Percentiles rank a stretch among this genome's conserved stretches.
These are phyloP conservation scores for Yponomeuta evonymella DNA, from an alignment of 2,888 invertebrate genomes.

Conservation along the genomic window DNA sequence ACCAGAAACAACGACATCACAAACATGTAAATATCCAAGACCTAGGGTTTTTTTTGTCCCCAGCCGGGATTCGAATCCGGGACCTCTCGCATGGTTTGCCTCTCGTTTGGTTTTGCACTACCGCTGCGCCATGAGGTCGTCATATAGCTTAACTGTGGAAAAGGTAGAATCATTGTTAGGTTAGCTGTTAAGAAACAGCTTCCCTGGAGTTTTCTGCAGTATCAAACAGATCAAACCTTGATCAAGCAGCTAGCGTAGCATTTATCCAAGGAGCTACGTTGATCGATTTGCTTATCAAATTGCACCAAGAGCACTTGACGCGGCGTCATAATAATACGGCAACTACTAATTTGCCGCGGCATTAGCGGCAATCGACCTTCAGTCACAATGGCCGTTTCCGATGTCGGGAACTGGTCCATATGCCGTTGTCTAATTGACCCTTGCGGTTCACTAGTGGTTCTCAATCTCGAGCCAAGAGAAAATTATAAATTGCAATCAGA, in stretches of 20 bases:
- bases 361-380: constrained; percentile 53
- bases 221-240: not conserved
- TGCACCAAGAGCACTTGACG: constrained; percentile 8
- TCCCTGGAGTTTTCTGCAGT: too few relatives aligned
- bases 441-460: not conserved
- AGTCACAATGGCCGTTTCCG: constrained; percentile 36
- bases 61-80: too few relatives aligned
- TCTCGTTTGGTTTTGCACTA: too few relatives aligned
- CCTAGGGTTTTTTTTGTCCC: too few relatives aligned
- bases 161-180: too few relatives aligned
- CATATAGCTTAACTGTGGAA: too few relatives aligned
- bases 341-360: constrained; percentile 48
- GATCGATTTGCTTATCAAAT: constrained; percentile 3
- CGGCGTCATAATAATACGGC: constrained; percentile 16
- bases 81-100: too few relatives aligned
- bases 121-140: too few relatives aligned
- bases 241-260: not conserved
- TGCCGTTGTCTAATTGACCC: constrained; percentile 21
- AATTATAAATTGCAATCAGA: not conserved
- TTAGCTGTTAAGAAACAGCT: too few relatives aligned
- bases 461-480: not conserved
- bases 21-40: too few relatives aligned
- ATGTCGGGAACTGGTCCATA: constrained; percentile 22
- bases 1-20: too few relatives aligned
- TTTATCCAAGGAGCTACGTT: not conserved